Conservation (phyloP, 2,797 vertebrate genomes). For the Busarellus nigricollis region DNA sequence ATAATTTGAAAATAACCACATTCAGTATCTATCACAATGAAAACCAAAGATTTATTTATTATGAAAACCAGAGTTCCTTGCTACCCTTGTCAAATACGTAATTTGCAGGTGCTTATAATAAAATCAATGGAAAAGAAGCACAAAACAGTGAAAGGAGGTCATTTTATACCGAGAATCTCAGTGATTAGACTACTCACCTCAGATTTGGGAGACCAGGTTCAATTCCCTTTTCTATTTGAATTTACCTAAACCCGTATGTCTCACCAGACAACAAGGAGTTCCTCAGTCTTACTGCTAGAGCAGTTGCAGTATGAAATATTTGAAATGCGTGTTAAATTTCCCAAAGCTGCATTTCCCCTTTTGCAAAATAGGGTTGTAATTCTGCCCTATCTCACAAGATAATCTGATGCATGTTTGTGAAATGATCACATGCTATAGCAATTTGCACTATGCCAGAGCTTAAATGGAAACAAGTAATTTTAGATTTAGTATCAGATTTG, state of each 20-base stretch:
- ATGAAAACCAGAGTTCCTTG: not conserved
- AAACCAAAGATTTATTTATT: not conserved
- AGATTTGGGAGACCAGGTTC: not conserved
- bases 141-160: not conserved
- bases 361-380: not conserved
- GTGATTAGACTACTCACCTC: not conserved
- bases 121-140: not conserved
- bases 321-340: not conserved
- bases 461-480: not conserved
- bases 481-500: not conserved
- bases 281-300: not conserved
- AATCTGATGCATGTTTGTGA: not conserved
- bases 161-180: not conserved
- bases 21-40: not conserved
- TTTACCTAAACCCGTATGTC: not conserved
- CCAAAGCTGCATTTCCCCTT: not conserved
- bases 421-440: not conserved
- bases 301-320: not conserved
- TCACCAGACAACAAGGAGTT: not conserved
- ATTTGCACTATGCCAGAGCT: not conserved
- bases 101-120: not conserved
- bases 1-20: not conserved
- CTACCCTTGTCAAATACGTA: not conserved
- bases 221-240: not conserved
- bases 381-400: not conserved